Base-by-base conservation (phyloP, 2,113 vertebrate species). In the Hirundichthys speculiger region DNA sequence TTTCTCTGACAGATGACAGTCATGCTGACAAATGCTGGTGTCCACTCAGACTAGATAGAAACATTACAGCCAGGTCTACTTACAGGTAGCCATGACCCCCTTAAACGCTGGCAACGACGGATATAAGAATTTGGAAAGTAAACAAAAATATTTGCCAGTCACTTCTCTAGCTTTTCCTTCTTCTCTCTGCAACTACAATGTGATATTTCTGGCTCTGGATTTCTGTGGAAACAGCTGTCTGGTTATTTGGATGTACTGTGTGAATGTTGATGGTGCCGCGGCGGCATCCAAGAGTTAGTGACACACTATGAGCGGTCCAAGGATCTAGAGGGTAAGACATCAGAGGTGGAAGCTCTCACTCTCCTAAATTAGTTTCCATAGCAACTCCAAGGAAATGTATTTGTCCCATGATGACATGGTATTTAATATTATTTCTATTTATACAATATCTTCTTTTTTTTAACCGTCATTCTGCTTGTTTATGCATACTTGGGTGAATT, bases 171-270 rank as follows among this genome's bases (percentile, higher is more conserved):
- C 75, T 77, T 56, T 38, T 75, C 39, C 93, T 92, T 90, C 62
- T 70, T 67, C 90, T 93, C 90, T 93, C 92, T 92, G 91, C 91
- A 94, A 93, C 92, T 39, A 73, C 64, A 89, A 93, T 91, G 86
- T 83, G 75, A 79, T 89, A 84, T 86, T 87, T 79, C 65, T 94
- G 95, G 75, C 75, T 94, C 93, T 91, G 90, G 95, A 98, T 97
- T 96, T 95, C 94, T 94, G 30, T 97, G 95, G 96, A 96, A 96
- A 97, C 96, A 94, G 92, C 92, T 93, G 94, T 94, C 93, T 92
- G 93, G 94, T 75, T 76, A 49, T 85, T 63, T 66, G 69, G 79
- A 82, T 55, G 57, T 54, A 64, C 78, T 66, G 48, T 52, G 91
- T 89, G 92, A 92, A 93, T 93, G 93, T 94, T 94, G 94, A 94